phyloP scores from a whole-genome alignment of 2,888 invertebrate species.

The Exocentrus adspersus region DNA sequence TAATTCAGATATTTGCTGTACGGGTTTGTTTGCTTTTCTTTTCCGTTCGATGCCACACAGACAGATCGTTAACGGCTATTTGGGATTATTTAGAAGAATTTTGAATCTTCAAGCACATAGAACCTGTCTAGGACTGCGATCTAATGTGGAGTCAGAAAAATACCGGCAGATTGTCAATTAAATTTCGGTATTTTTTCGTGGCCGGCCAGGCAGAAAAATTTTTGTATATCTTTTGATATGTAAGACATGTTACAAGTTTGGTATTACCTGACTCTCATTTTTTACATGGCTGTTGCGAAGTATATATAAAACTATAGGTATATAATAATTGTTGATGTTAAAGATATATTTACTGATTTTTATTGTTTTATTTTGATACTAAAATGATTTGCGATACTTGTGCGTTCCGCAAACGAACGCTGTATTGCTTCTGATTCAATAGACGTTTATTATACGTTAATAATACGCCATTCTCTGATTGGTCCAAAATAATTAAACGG shows the following conservation, averaged over 20 bases:
- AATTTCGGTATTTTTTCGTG: conserved; percentile 42
- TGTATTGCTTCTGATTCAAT: conserved; percentile 30
- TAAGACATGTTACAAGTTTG: conserved; percentile 45
- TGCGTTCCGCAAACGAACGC: conserved; percentile 41
- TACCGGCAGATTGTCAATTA: conserved; percentile 59
- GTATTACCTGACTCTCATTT: conserved; percentile 60
- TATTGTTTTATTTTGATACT: conserved; percentile 59
- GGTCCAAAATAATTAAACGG: conserved; percentile 18
- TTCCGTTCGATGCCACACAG: conserved; percentile 38
- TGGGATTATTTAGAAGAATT: conserved; percentile 57
- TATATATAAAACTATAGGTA: conserved; percentile 60
- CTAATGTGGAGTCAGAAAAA: conserved; percentile 58
- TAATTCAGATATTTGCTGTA: conserved; percentile 22
- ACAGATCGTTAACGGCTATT: conserved; percentile 45
- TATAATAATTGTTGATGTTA: conserved; percentile 61
- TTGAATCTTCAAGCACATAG: conserved; percentile 62
- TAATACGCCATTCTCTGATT: conserved; percentile 27
- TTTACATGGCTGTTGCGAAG: conserved; percentile 62
- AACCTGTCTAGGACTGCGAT: conserved; percentile 62
- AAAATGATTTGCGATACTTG: conserved; percentile 41
- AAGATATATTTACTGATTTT: conserved; percentile 59
- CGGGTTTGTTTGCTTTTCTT: conserved; percentile 21
- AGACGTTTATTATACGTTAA: conserved; percentile 31
- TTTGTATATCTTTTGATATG: conserved; percentile 38
- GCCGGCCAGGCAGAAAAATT: conserved; percentile 39